Base-by-base conservation (phyloP, 2,113 vertebrate genomes). In the Charina bottae region DNA sequence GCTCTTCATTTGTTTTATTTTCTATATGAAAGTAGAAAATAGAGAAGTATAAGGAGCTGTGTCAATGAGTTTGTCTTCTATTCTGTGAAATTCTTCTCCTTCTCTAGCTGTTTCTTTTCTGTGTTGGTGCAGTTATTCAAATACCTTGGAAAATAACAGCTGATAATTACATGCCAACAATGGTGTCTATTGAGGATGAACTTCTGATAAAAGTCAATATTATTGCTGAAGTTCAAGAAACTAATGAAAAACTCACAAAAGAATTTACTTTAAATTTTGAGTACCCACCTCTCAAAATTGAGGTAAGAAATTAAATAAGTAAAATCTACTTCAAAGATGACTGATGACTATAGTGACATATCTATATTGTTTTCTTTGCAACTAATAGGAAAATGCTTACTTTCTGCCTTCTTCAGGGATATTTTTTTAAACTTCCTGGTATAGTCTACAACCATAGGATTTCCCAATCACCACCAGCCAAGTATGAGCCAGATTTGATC, bases 201-300 rank as follows among this genome's bases (percentile, higher is more conserved):
- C 60, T 95, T 24, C 62, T 97, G 5, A 21, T 97, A 78, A 94
- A 91, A 0, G 4, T 96, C 55, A 96, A 95, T 0, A 86, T 96
- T 26, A 59, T 96, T 23, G 96, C 91, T 0, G 96, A 97, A 85
- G 94, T 95, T 62, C 54, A 91, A 83, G 96, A 93, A 1, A 94
- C 90, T 0, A n/a, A 92, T 0, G 95, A 97, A 46, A 97, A 92
- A 78, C 88, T 95, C 28, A 94, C 96, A 4, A 94, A 96, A 21
- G 95, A 97, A 28, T 26, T 9, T 0, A 60, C 86, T 0, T 88
- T 94, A 92, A 90, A n/a, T 3, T 97, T 97, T 0, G 60, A 93
- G 15, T 97, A 97, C n/a, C 97, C 97, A 0, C 88, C 95, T 54
- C 95, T 97, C 92, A 95, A 64, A 0, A 15, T 97, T 12, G 96